Evolutionary conservation across 2,888 invertebrate genomes (phyloP).

Genomic region (Limnephilus rhombicus): DNA sequence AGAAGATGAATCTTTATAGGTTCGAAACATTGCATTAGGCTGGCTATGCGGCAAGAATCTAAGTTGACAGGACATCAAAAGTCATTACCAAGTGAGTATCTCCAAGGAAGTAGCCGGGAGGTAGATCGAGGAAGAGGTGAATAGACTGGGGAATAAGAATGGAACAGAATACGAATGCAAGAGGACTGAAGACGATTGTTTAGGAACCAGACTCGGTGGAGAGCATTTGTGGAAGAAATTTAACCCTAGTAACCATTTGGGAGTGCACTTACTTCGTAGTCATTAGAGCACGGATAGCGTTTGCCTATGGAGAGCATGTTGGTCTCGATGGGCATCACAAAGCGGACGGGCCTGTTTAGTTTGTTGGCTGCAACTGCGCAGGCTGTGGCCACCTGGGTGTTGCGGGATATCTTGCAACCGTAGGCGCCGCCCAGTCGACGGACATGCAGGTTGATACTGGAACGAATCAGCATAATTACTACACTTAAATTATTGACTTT

Average conservation of each 20-base stretch:
- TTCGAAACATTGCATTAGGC: too few relatives aligned
- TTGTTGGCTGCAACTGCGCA: constrained; percentile 83
- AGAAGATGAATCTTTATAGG: too few relatives aligned
- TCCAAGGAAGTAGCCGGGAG: too few relatives aligned
- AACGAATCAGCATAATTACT: neutral
- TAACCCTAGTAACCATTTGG: neutral
- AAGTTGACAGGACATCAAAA: too few relatives aligned
- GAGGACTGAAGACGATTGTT: too few relatives aligned
- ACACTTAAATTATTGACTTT: neutral
- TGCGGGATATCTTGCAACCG: constrained; percentile 86
- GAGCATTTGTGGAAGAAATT: too few relatives aligned
- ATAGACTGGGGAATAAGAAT: too few relatives aligned
- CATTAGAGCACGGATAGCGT: constrained; percentile 73
- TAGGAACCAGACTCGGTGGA: too few relatives aligned
- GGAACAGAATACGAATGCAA: too few relatives aligned
- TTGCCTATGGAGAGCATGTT: constrained; percentile 82
- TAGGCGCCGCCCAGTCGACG: constrained; percentile 89
- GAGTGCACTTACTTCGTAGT: constrained; percentile 75
- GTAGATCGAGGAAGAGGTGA: too few relatives aligned
- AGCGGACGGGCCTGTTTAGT: constrained; percentile 79
- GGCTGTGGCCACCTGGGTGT: constrained; percentile 78
- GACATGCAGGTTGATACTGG: constrained; percentile 84
- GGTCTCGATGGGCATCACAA: constrained; percentile 81
- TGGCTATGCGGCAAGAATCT: too few relatives aligned
- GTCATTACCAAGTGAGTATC: too few relatives aligned